phyloP scores from a whole-genome alignment of 1,140 invertebrate genomes.

The Cepaea nemoralis region DNA sequence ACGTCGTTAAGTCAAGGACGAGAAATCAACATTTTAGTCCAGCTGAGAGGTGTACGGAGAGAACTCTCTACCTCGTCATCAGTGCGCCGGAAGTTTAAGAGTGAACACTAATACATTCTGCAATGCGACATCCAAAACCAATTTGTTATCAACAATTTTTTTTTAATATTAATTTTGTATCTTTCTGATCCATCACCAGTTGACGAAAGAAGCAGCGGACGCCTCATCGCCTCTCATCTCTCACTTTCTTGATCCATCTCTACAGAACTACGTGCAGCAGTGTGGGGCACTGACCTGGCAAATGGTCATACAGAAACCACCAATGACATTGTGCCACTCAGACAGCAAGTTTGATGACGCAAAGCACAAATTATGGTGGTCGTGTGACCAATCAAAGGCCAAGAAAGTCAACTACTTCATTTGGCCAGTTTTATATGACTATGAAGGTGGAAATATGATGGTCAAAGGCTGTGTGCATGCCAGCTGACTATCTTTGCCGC shows the following conservation, averaged over 20 bases:
- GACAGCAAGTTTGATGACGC: constrained; percentile 60
- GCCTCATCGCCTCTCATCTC: constrained; percentile 25
- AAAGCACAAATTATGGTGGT: constrained; percentile 67
- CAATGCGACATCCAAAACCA: no score
- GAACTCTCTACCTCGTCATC: no score
- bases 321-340: constrained; percentile 54
- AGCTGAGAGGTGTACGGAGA: no score
- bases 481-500: constrained; percentile 38
- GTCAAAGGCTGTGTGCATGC: constrained; percentile 66
- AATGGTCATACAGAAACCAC: constrained; percentile 65
- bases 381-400: constrained; percentile 60
- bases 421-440: constrained; percentile 66
- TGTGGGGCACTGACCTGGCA: constrained; percentile 62
- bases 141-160: no score
- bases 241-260: constrained; percentile 45
- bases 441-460: constrained; percentile 62
- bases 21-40: no score
- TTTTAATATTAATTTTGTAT: not conserved
- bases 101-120: no score
- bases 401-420: constrained; percentile 59
- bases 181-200: constrained; percentile 47
- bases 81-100: no score
- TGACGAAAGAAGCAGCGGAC: constrained; percentile 38
- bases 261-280: constrained; percentile 51
- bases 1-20: no score